phyloP scores from a whole-genome alignment of 2,113 vertebrate species.

The Tympanuchus pallidicinctus region DNA sequence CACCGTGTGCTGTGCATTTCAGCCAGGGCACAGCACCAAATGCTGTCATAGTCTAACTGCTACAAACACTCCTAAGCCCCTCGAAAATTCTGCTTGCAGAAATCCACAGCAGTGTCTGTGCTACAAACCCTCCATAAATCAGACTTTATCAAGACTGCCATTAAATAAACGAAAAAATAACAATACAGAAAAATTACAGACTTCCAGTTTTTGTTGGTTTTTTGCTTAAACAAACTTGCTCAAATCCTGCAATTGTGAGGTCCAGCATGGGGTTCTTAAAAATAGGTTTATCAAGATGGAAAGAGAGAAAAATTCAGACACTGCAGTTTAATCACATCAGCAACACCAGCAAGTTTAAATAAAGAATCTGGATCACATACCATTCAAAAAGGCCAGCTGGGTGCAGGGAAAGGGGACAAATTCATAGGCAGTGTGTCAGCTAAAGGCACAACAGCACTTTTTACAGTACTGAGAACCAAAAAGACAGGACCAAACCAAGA shows the following conservation, averaged over 20 bases:
- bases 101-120: not conserved
- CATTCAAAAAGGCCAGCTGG: not conserved
- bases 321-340: not conserved
- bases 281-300: not conserved
- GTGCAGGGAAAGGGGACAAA: not conserved
- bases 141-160: not conserved
- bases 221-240: constrained; percentile 24
- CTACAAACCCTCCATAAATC: constrained; percentile 2
- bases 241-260: constrained; percentile 42
- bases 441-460: not conserved
- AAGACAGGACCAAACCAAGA: not conserved
- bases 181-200: constrained; percentile 10
- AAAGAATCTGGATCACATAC: not conserved
- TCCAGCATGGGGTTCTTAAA: not conserved
- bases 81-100: not conserved
- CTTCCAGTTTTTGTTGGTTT: constrained; percentile 22
- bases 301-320: not conserved
- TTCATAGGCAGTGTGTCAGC: not conserved
- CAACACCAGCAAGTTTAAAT: not conserved
- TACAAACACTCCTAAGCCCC: not conserved
- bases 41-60: not conserved
- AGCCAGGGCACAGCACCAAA: not conserved
- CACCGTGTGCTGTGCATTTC: not conserved
- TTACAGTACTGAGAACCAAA: not conserved
- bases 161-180: not conserved